Evolutionary conservation across 2,797 vertebrate genomes (phyloP).

Genomic region (Argentina silus): DNA sequence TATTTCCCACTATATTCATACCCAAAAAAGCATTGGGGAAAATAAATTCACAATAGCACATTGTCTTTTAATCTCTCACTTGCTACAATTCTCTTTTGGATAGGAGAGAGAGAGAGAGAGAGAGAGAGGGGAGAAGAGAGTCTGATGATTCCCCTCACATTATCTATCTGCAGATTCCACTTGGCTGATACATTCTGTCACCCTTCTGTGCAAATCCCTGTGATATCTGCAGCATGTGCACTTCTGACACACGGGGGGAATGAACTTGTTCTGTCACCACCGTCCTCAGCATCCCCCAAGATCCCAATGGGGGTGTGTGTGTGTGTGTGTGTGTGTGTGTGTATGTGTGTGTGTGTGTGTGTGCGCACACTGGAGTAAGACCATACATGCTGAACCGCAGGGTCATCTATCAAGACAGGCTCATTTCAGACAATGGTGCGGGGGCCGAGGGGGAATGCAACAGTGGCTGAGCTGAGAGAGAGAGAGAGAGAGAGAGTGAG

Average conservation of each 20-base stretch:
- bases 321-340: too few relatives aligned
- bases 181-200: conserved; percentile 71
- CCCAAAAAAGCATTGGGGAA: conserved; percentile 24
- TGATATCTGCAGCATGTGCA: conserved; percentile 56
- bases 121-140: conserved; percentile 14
- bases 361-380: conserved; percentile 30
- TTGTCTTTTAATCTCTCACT: conserved; percentile 9
- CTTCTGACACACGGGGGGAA: conserved; percentile 58
- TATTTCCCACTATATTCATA: not conserved
- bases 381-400: conserved; percentile 72
- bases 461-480: conserved; percentile 63
- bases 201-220: conserved; percentile 67
- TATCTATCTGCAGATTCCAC: conserved; percentile 50
- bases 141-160: conserved; percentile 41
- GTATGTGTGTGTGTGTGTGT: too few relatives aligned
- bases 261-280: conserved; percentile 69
- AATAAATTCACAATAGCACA: conserved; percentile 37
- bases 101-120: too few relatives aligned
- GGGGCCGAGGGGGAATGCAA: conserved; percentile 65
- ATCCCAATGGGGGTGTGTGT: conserved; percentile 7
- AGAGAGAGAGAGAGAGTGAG: conserved; percentile 63
- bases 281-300: conserved; percentile 56
- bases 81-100: not conserved
- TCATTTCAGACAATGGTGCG: conserved; percentile 70
- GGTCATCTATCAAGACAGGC: conserved; percentile 75